A percentile compares a stretch with the other conserved stretches of the same genome.
These are phyloP conservation scores for Quadroppia sp. DNA, from an alignment of 2,888 invertebrate genomes.

Conservation along the genomic window DNA sequence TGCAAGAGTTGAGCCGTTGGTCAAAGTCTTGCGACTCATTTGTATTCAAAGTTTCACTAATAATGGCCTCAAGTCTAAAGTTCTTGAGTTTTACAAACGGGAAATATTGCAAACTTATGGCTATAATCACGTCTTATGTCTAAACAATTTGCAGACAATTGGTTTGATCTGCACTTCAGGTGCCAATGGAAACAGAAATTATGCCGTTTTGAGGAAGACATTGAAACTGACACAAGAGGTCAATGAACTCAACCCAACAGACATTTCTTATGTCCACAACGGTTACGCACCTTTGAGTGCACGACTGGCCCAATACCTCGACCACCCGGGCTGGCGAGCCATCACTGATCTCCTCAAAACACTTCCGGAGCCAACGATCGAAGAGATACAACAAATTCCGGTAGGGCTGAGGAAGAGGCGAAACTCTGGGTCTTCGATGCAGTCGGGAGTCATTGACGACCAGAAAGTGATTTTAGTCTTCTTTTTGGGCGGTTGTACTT, in stretches of 20 bases:
- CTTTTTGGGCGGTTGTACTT: slow-evolving; percentile 95
- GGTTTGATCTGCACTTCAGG: slow-evolving; percentile 64
- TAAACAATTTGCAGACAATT: slow-evolving; percentile 80
- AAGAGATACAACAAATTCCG: slow-evolving; percentile 56
- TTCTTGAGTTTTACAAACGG: slow-evolving; percentile 69
- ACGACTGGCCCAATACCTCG: slow-evolving; percentile 59
- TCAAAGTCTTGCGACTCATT: slow-evolving; percentile 77
- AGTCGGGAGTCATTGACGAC: slow-evolving; percentile 51
- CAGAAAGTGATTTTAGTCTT: slow-evolving; percentile 75
- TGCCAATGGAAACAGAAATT: slow-evolving; percentile 49
- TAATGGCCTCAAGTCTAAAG: slow-evolving; percentile 85
- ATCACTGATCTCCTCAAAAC: slow-evolving; percentile 73
- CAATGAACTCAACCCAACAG: slow-evolving; percentile 73
- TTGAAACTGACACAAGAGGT: slow-evolving; percentile 80
- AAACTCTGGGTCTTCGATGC: slow-evolving; percentile 49
- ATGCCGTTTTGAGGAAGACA: slow-evolving; percentile 58
- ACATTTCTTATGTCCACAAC: slow-evolving; percentile 85
- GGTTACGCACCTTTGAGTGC: slow-evolving; percentile 88
- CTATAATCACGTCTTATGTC: slow-evolving; percentile 70
- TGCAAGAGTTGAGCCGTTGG: slow-evolving; percentile 72
- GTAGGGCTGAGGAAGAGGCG: slow-evolving; percentile 50
- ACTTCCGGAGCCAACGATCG: slow-evolving; percentile 70
- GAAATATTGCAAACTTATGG: slow-evolving; percentile 77
- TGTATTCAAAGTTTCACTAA: slow-evolving; percentile 88
- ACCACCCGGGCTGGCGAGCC: slow-evolving; percentile 57